Evolutionary conservation across 2,113 vertebrate species (phyloP), one percentile per base, ranked within the genome.

Genomic region (Formicarius rufipectus): DNA sequence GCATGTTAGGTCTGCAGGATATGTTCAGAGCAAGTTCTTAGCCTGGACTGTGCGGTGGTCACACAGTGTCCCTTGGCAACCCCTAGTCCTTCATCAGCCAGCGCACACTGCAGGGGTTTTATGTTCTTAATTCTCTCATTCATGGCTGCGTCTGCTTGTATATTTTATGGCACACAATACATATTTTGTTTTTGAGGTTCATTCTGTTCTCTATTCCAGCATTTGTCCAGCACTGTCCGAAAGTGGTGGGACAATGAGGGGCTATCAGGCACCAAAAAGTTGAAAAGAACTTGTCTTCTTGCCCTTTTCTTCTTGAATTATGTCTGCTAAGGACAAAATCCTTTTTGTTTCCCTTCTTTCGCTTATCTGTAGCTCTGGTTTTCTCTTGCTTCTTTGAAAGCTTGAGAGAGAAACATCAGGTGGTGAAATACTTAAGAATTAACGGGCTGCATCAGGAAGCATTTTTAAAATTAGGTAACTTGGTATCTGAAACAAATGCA

Each of bases 391-490:
- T 18, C 47, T 80, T 91, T 89, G 87, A 79, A 95, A 49, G n/a
- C 59, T 55, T 62, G 53, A 81, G 53, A 87, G 44, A 74, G 64
- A 89, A 95, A 90, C 1, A 1, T 89, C 72, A 83, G 81, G 88
- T 92, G 86, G 84, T 33, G 47, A 95, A 96, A 95, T 52, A 82
- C 87, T 95, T 95, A 39, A 33, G 87, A 94, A 89, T 79, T 84
- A 84, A 82, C 87, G 55, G 39, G 55, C 74, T 94, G 62, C 72
- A 91, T 73, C 72, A 79, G 86, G 84, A 97, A 95, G 62, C 4
- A 3, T 86, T 94, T 95, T 88, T 53, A 77, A 96, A 96, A 93
- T 92, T 84, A 95, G 91, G 82, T 77, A 73, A 90, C 67, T 94
- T 75, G 45, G 84, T 97, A 85, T 91, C 49, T 14, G 33, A 93